Base-by-base conservation (phyloP, 2,797 vertebrate genomes). In the Diglossa cyanea region DNA sequence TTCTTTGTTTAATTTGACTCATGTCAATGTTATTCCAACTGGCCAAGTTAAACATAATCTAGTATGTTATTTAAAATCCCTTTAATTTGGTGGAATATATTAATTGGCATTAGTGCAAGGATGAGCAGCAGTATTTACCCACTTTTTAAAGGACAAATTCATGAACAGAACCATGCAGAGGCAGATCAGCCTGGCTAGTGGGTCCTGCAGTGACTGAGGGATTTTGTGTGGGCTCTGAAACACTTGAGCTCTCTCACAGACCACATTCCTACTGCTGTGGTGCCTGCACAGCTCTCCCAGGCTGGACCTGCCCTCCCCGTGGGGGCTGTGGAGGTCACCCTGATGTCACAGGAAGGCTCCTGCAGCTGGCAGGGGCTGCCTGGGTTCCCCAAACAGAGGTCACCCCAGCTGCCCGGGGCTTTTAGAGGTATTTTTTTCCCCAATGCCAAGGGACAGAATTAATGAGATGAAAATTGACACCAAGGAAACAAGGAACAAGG, bases 261-360 rank as follows among this genome's bases (percentile, higher is more conserved):
- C 26, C 26, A 13, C 9, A 30, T 30, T 60, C 26, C 58, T 30
- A 10, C 26, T 61, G 58, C 58, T 40, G 37, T 20, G 58, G 37
- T 10, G 26, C 26, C 37, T 61, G 58, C 58, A 40, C 58, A 20
- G 58, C 26, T 30, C 37, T 39, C 37, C 37, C 13, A 40, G 37
- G 37, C 37, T 20, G 26, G 0, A 2, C 5, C 73, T 60, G 40
- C 33, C 37, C 3, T 0, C 51, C 33, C 11, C 3, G 2, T 0
- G 0, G 39, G 42, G 28, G 44, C 31, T 62, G 15, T 16, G 48
- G 31, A 62, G 12, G 15, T 55, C 78, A 76, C 60, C 31, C 71
- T 13, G n/a, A 35, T 6, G 40, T 25, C 78, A 51, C 25, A 35
- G 55, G 16, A 63, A 57, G 62, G 40, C 21, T 45, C 13, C 39